Evolutionary conservation across 1,140 invertebrate genomes (phyloP), one percentile per base, ranked within the genome.

Genomic region (Diorhabda carinulata): DNA sequence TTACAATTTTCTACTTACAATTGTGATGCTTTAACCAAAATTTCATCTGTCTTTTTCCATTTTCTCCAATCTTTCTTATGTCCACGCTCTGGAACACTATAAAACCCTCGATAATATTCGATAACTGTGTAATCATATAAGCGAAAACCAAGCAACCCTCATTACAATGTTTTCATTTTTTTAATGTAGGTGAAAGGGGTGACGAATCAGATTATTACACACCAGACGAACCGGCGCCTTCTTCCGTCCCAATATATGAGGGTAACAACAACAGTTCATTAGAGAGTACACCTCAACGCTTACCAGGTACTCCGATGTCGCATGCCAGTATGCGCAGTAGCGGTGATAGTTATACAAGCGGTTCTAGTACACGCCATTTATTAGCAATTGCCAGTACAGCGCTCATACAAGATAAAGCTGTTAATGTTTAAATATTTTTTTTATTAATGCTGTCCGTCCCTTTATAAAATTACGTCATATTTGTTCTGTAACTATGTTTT

Each of bases 171-270:
- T 25, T 25, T 25, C 25, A 25, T 25, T 25, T 1, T 25, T 25
- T 25, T 25, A 25, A 25, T 61, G 10, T 45, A 67, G 75, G 72
- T 66, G 77, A 76, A 72, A 60, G 73, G 40, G 85, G 83, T 61
- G 88, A 90, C 47, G 89, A 90, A 79, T 89, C 88, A 5, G 89
- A 90, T 79, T 90, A 89, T 81, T 90, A 89, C 80, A 90, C 89
- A 3, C 89, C 89, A 1, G 89, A 90, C 77, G 89, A 90, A 79
- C 86, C 87, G 52, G 83, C 84, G 67, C 87, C 87, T 61, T 86
- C 86, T 68, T 82, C 85, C 4, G 70, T 70, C 5, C 71, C 70
- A 5, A 66, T 77, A 57, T 78, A 78, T 62, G 74, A 77, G 45
- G 69, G 60, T 5, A 60, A 57, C 10, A 67, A 43, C 42, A 67